Conservation (phyloP, 2,113 vertebrate genomes). For the Neodon shergylaensis region DNA sequence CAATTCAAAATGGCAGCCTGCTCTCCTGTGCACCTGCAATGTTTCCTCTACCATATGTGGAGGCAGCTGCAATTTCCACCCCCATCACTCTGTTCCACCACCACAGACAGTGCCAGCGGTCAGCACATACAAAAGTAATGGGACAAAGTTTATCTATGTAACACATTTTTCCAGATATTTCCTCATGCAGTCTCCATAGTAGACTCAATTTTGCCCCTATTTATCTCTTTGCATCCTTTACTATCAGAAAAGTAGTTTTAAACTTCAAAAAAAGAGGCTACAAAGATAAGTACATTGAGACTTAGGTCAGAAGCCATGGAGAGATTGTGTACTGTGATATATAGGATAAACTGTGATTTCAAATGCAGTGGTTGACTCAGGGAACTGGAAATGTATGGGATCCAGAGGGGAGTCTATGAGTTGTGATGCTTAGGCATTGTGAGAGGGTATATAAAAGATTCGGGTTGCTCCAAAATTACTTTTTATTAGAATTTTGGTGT, state of each 20-base stretch:
- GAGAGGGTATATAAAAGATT: neutral
- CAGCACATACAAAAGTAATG: neutral
- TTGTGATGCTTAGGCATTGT: neutral
- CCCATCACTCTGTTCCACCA: neutral
- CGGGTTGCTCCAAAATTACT: neutral
- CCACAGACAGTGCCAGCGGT: neutral
- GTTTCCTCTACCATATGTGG: neutral
- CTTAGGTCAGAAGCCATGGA: neutral
- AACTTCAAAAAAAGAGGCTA: neutral
- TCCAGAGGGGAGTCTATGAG: neutral
- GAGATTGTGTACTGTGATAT: neutral
- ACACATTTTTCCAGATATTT: neutral
- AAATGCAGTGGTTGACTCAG: neutral
- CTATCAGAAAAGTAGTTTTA: neutral
- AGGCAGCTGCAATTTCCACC: neutral
- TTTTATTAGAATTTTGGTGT: slow-evolving; percentile 3
- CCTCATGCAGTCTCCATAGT: neutral
- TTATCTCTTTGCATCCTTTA: neutral
- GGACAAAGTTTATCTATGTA: neutral
- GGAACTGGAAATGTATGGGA: neutral
- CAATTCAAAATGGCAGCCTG: neutral
- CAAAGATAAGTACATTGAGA: neutral
- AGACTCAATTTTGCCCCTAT: neutral
- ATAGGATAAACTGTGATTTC: neutral
- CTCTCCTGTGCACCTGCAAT: neutral